Percentiles rank a stretch among this genome's conserved stretches.
Evolutionary conservation across 1,140 invertebrate species (phyloP).

Genomic region (Manduca sexta): DNA sequence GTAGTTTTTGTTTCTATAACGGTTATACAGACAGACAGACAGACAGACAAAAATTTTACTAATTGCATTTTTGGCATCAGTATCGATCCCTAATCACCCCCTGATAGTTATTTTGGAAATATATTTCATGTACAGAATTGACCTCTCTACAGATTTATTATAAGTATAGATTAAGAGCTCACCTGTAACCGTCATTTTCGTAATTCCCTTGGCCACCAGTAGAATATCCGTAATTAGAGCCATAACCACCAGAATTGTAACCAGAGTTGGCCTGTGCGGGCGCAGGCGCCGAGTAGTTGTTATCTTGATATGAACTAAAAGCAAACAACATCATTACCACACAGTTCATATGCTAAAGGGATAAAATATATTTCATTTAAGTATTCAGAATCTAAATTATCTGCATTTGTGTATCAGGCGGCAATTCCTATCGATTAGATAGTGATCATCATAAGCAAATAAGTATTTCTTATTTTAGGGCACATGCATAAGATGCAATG

Average conservation of each 20-base stretch:
- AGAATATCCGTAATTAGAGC: constrained; percentile 57
- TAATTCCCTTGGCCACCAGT: constrained; percentile 48
- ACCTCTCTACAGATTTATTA: too few relatives aligned
- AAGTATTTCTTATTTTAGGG: too few relatives aligned
- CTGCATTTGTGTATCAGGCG: constrained; percentile 65
- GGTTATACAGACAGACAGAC: too few relatives aligned
- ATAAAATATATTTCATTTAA: neutral
- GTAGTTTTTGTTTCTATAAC: too few relatives aligned
- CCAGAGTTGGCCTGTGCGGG: constrained; percentile 34
- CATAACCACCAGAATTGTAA: constrained; percentile 48
- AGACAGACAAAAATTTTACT: too few relatives aligned
- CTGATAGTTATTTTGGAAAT: too few relatives aligned
- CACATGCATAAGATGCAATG: too few relatives aligned
- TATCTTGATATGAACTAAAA: constrained; percentile 51
- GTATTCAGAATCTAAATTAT: constrained; percentile 38
- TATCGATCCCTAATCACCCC: too few relatives aligned
- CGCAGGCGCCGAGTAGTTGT: constrained; percentile 39
- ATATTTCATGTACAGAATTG: too few relatives aligned
- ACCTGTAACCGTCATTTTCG: constrained; percentile 59
- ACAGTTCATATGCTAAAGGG: too few relatives aligned
- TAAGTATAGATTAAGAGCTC: constrained; percentile 8
- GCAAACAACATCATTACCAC: constrained; percentile 5
- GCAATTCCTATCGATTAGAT: constrained; percentile 64
- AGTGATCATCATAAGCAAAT: constrained; percentile 44
- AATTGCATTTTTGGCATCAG: too few relatives aligned